Evolutionary conservation across 2,797 vertebrate species (phyloP).

Genomic region (Holocentrus rufus): DNA sequence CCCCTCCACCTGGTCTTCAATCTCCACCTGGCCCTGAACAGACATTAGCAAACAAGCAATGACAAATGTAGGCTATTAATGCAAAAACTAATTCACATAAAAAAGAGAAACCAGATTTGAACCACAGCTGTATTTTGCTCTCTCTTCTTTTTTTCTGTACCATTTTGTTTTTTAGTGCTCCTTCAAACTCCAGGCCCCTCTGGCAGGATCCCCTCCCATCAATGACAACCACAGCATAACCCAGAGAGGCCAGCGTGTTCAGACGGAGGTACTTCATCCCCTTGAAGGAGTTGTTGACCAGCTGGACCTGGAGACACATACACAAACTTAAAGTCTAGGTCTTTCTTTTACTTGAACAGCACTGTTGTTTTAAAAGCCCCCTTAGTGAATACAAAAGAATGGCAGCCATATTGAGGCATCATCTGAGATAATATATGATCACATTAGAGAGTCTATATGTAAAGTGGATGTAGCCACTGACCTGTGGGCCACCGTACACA

Average conservation of each 20-base stretch:
- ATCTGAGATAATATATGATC: neutral
- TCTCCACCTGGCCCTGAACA: constrained; percentile 94
- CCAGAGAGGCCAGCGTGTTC: constrained; percentile 94
- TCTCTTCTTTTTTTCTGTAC: constrained; percentile 69
- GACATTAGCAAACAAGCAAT: neutral
- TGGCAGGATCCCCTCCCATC: constrained; percentile 96
- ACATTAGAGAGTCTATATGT: neutral
- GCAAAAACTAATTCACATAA: no score
- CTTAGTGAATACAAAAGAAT: neutral
- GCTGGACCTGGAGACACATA: constrained; percentile 86
- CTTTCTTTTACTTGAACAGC: neutral
- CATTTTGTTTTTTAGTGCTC: constrained; percentile 97
- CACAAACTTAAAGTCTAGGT: neutral
- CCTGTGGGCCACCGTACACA: constrained; percentile 97
- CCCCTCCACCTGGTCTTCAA: constrained; percentile 98
- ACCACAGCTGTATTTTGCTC: neutral
- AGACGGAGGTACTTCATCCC: constrained; percentile 96
- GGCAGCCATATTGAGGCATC: neutral
- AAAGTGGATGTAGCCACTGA: constrained; percentile 61
- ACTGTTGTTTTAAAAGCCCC: neutral
- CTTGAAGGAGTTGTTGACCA: constrained; percentile 98
- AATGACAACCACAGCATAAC: constrained; percentile 95
- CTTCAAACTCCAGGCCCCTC: constrained; percentile 94
- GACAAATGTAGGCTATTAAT: neutral
- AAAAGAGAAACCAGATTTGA: neutral